These are phyloP conservation scores for Onychostoma macrolepis DNA, from an alignment of 2,113 vertebrate genomes.

Conservation along the genomic window DNA sequence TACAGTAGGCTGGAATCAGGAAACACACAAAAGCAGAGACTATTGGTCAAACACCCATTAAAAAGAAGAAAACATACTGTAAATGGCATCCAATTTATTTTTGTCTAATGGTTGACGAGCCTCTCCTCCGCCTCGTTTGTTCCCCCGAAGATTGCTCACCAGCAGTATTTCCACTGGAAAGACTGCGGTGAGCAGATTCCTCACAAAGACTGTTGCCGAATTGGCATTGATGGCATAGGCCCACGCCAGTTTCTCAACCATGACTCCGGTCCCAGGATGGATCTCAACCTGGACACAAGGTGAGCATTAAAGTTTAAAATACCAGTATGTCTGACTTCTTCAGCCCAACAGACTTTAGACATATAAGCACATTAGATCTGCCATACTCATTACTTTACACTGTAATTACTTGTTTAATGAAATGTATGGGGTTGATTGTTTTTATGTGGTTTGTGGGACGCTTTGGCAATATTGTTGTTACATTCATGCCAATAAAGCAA, in stretches of 20 bases:
- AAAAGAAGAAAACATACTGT: too few species aligned
- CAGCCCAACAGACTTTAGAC: too few species aligned
- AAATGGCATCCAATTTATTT: too few species aligned
- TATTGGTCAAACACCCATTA: too few species aligned
- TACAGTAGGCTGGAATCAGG: background rate
- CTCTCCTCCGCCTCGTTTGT: too few species aligned
- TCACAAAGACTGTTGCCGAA: slow-evolving; percentile 42
- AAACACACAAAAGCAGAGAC: background rate
- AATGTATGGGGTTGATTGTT: too few species aligned
- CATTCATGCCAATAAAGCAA: too few species aligned
- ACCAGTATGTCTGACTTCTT: too few species aligned
- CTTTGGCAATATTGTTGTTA: too few species aligned
- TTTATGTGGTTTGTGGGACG: too few species aligned
- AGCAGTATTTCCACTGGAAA: slow-evolving; percentile 42
- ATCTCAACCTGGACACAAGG: slow-evolving; percentile 30
- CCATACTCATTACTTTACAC: too few species aligned
- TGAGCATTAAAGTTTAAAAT: background rate
- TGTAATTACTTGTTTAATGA: background rate
- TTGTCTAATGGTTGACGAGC: too few species aligned
- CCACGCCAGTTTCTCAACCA: slow-evolving; percentile 38
- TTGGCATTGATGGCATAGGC: slow-evolving; percentile 44
- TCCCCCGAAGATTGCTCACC: slow-evolving; percentile 43
- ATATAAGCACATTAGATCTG: background rate
- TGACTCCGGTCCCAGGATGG: slow-evolving; percentile 25
- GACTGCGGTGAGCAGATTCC: slow-evolving; percentile 37